Conservation (phyloP, 2,113 vertebrate species). For the Malurus elegans region DNA sequence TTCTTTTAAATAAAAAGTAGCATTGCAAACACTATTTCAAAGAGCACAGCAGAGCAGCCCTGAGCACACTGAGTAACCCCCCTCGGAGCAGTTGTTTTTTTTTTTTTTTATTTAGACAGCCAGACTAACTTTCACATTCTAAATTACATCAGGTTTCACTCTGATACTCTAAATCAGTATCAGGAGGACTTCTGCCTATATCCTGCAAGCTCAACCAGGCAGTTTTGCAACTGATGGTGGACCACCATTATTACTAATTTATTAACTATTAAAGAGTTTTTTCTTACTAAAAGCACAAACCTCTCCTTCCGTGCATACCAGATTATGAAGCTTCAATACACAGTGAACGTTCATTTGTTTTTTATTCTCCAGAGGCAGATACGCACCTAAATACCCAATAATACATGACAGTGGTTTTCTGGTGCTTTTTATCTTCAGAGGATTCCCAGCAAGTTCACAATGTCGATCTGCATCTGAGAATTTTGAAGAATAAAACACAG, state of each 20-base stretch:
- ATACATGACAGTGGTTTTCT: conserved; percentile 92
- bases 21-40: not conserved
- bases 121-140: not conserved
- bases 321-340: not conserved
- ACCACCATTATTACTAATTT: not conserved
- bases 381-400: conserved; percentile 93
- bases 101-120: not conserved
- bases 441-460: conserved; percentile 85
- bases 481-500: conserved; percentile 40
- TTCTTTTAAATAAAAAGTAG: not conserved
- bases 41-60: not conserved
- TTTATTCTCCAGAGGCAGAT: not conserved
- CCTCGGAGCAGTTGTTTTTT: not conserved
- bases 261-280: not conserved
- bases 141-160: not conserved
- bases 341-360: not conserved
- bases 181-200: not conserved
- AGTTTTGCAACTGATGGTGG: not conserved
- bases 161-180: not conserved
- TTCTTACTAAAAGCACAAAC: not conserved
- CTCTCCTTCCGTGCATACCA: not conserved
- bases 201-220: not conserved
- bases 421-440: conserved; percentile 86
- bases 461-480: conserved; percentile 91
- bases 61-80: not conserved